Percentiles rank a stretch among this genome's conserved stretches.
phyloP scores from a whole-genome alignment of 2,113 vertebrate species.

The Nettapus auritus region DNA sequence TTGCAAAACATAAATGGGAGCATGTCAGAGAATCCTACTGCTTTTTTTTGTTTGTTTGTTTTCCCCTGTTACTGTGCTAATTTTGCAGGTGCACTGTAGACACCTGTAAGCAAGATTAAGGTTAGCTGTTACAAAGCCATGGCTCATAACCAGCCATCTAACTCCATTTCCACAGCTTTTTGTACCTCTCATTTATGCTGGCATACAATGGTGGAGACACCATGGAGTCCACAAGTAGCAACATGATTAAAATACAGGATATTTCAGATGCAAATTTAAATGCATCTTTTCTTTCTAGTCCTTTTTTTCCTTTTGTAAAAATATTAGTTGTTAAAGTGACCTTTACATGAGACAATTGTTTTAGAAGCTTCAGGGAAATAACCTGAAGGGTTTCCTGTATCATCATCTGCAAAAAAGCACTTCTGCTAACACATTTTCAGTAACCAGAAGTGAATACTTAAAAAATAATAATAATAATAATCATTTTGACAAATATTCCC shows the following conservation, averaged over 20 bases:
- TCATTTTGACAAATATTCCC: neutral
- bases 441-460: neutral
- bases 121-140: fast-evolving
- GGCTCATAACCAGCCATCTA: neutral
- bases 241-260: too few relatives aligned
- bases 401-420: neutral
- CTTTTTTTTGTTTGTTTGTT: neutral
- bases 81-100: neutral
- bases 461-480: neutral
- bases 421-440: neutral
- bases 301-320: neutral
- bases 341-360: neutral
- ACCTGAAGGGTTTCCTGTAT: neutral
- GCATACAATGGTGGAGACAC: fast-evolving
- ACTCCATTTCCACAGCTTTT: neutral
- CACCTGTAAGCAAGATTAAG: neutral
- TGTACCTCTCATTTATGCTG: neutral
- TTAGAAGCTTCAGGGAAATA: neutral
- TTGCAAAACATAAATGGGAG: neutral
- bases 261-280: too few relatives aligned
- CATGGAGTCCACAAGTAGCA: neutral
- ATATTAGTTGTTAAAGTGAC: neutral
- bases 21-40: neutral
- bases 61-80: neutral
- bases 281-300: fast-evolving